Evolutionary conservation across 30 jellyfish, hydroid and myxozoan species (phyloP).

Genomic region (Aurelia coerulea): DNA sequence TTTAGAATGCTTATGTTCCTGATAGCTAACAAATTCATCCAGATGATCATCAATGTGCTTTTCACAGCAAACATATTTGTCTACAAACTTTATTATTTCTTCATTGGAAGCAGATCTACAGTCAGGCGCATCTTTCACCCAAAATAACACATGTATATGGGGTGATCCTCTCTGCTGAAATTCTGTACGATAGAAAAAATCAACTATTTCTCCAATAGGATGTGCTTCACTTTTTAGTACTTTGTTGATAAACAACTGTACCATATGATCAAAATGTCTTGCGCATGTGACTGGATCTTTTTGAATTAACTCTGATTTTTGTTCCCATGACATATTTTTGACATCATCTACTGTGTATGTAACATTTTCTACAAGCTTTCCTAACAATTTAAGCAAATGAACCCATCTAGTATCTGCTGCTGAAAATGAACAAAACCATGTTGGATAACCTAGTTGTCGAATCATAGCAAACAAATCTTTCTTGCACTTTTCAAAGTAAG

Average conservation of each 20-base stretch:
- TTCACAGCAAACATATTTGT: slow-evolving; percentile 21
- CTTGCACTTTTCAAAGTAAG: slow-evolving; percentile 42
- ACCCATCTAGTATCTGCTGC: slow-evolving; percentile 56
- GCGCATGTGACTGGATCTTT: slow-evolving; percentile 4
- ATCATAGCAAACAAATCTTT: slow-evolving; percentile 52
- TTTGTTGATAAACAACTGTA: neutral
- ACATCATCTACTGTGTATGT: neutral
- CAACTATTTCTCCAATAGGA: slow-evolving; percentile 11
- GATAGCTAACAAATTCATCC: slow-evolving; percentile 15
- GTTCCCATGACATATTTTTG: slow-evolving; percentile 25
- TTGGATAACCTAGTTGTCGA: slow-evolving; percentile 42
- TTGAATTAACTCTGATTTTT: slow-evolving; percentile 8
- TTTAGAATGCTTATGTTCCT: slow-evolving; percentile 61
- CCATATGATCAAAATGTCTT: slow-evolving; percentile 22
- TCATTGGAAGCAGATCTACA: slow-evolving; percentile 5
- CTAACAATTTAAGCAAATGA: neutral
- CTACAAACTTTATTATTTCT: slow-evolving; percentile 21
- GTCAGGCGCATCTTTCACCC: slow-evolving; percentile 34
- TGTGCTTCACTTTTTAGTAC: slow-evolving; percentile 19
- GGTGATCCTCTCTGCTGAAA: slow-evolving; percentile 58
- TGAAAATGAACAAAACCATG: slow-evolving; percentile 57
- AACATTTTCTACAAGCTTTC: neutral
- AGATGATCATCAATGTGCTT: neutral
- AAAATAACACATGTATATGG: slow-evolving; percentile 38
- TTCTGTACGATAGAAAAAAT: slow-evolving; percentile 20